phyloP scores from a whole-genome alignment of 2,113 vertebrate species.

The Salminus brasiliensis region DNA sequence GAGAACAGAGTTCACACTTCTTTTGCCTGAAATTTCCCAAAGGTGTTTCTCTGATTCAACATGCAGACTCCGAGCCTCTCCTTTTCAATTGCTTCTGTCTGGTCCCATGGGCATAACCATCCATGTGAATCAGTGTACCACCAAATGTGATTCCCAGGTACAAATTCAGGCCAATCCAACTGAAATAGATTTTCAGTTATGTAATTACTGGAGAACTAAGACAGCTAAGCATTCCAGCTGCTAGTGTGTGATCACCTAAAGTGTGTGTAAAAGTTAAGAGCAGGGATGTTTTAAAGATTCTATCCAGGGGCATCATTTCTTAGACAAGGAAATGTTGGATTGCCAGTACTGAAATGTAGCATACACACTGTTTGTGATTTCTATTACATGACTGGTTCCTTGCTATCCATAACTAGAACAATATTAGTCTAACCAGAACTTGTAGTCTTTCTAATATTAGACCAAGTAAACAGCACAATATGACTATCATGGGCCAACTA shows the following conservation, averaged over 20 bases:
- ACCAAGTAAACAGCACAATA: too few relatives aligned
- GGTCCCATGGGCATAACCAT: constrained; percentile 23
- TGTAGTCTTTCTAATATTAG: too few relatives aligned
- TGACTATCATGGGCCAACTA: too few relatives aligned
- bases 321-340: too few relatives aligned
- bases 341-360: too few relatives aligned
- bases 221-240: not conserved
- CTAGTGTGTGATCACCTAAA: not conserved
- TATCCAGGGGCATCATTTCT: not conserved
- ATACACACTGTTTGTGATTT: too few relatives aligned
- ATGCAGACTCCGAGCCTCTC: constrained; percentile 18
- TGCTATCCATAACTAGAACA: too few relatives aligned
- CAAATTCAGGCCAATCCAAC: constrained; percentile 41
- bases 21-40: constrained; percentile 37
- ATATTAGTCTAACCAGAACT: too few relatives aligned
- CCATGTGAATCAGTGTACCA: constrained; percentile 14
- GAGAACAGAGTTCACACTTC: not conserved
- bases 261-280: not conserved
- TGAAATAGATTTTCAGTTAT: constrained; percentile 36
- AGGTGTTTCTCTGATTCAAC: constrained; percentile 11
- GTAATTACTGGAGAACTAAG: constrained; percentile 52
- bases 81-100: constrained; percentile 14
- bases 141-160: constrained; percentile 42
- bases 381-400: too few relatives aligned
- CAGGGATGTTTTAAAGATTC: not conserved